These are phyloP conservation scores for Leptinotarsa rubiginosa DNA, from an alignment of 2,888 invertebrate genomes.

Conservation along the genomic window DNA sequence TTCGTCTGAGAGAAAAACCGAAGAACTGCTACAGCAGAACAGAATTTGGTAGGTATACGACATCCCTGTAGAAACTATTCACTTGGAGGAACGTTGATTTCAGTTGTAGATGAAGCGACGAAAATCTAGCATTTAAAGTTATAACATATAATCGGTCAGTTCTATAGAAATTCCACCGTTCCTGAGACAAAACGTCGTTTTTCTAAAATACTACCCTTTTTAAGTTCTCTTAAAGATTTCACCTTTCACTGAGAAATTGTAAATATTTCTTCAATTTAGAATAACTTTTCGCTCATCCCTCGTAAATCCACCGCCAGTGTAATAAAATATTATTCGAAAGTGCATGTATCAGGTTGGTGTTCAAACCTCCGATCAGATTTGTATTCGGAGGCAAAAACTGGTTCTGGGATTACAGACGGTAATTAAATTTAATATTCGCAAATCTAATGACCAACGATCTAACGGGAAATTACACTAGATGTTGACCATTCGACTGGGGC, in stretches of 20 bases:
- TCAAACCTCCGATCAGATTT: constrained; percentile 16
- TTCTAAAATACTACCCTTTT: too few species aligned
- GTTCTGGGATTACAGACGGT: constrained; percentile 20
- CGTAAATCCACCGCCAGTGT: neutral
- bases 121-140: too few species aligned
- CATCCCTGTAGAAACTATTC: too few species aligned
- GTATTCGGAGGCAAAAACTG: constrained; percentile 10
- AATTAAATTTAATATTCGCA: constrained; percentile 23
- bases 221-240: too few species aligned
- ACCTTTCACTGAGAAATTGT: neutral
- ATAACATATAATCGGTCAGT: too few species aligned
- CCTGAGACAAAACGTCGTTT: too few species aligned
- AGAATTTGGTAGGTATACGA: too few species aligned
- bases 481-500: constrained; percentile 17
- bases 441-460: constrained; percentile 20
- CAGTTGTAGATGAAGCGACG: too few species aligned
- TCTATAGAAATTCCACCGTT: too few species aligned
- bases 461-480: constrained; percentile 15
- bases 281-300: neutral
- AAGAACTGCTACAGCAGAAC: too few species aligned
- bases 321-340: constrained; percentile 4
- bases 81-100: too few species aligned
- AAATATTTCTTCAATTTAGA: neutral
- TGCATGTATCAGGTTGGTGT: constrained; percentile 10
- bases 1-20: too few species aligned